A percentile compares a stretch with the other conserved stretches of the same genome.
phyloP scores from a whole-genome alignment of 2,888 invertebrate species.

The Cephus pulcher region DNA sequence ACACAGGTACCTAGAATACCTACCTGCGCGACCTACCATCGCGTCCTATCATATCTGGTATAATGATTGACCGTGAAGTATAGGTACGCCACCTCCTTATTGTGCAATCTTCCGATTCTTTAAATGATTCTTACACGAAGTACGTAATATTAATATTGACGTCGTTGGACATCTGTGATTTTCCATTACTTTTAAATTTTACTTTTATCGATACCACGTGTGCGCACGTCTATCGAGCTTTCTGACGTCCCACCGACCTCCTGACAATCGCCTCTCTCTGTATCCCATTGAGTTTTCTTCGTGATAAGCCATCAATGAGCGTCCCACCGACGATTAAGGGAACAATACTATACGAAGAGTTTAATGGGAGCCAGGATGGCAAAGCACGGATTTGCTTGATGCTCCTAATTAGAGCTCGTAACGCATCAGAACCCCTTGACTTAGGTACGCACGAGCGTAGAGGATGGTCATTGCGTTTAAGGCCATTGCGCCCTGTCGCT shows the following conservation, averaged over 20 bases:
- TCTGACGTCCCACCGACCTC: no score
- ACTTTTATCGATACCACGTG: no score
- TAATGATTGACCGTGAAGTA: neutral
- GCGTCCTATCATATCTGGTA: neutral
- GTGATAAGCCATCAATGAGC: slow-evolving; percentile 9
- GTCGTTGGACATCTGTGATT: neutral
- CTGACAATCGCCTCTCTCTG: neutral
- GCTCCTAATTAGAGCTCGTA: slow-evolving; percentile 42
- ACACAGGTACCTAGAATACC: neutral
- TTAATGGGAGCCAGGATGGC: slow-evolving; percentile 26
- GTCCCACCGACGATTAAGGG: slow-evolving; percentile 15
- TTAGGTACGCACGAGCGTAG: neutral
- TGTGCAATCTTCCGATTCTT: neutral
- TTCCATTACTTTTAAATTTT: neutral
- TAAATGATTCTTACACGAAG: neutral
- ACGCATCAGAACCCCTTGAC: slow-evolving; percentile 34
- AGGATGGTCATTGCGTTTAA: neutral
- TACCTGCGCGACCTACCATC: neutral
- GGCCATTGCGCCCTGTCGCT: neutral
- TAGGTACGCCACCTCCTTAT: neutral
- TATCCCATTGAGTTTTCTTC: neutral
- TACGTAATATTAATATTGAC: neutral
- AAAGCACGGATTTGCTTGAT: slow-evolving; percentile 26
- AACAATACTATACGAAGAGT: slow-evolving; percentile 25
- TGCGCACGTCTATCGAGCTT: no score